Conservation (phyloP, 2,113 vertebrate genomes). For the Cheilinus undulatus region DNA sequence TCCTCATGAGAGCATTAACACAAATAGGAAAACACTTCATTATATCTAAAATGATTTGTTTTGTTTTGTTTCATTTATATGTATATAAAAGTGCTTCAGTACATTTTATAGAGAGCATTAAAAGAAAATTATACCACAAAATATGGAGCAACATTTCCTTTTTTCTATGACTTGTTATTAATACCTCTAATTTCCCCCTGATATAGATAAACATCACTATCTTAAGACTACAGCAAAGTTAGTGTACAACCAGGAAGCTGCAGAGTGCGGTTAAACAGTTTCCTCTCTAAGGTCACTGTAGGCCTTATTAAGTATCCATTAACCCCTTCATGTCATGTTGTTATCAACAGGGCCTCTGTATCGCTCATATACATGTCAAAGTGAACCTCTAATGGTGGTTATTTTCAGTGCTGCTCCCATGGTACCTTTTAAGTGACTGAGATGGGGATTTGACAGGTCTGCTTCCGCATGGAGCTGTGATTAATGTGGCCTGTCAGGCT, state of each 20-base stretch:
- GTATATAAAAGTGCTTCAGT: neutral
- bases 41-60: too few species aligned
- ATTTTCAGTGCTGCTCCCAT: constrained; percentile 78
- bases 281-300: constrained; percentile 48
- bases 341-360: constrained; percentile 65
- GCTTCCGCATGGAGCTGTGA: constrained; percentile 76
- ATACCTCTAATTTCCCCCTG: too few species aligned
- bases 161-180: too few species aligned
- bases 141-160: too few species aligned
- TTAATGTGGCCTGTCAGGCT: constrained; percentile 81
- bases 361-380: constrained; percentile 74
- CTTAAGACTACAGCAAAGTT: neutral
- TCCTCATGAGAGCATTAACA: too few species aligned
- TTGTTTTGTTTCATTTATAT: neutral
- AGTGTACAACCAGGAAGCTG: constrained; percentile 5
- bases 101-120: neutral
- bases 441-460: constrained; percentile 79
- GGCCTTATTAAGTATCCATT: constrained; percentile 70
- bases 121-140: too few species aligned
- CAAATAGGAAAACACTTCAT: too few species aligned
- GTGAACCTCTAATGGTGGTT: constrained; percentile 78
- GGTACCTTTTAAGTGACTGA: constrained; percentile 81
- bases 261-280: constrained; percentile 28
- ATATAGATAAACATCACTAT: neutral
- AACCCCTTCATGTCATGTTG: constrained; percentile 62